Conservation (phyloP, 2,888 invertebrate species). For the Ormyrus thymus region DNA sequence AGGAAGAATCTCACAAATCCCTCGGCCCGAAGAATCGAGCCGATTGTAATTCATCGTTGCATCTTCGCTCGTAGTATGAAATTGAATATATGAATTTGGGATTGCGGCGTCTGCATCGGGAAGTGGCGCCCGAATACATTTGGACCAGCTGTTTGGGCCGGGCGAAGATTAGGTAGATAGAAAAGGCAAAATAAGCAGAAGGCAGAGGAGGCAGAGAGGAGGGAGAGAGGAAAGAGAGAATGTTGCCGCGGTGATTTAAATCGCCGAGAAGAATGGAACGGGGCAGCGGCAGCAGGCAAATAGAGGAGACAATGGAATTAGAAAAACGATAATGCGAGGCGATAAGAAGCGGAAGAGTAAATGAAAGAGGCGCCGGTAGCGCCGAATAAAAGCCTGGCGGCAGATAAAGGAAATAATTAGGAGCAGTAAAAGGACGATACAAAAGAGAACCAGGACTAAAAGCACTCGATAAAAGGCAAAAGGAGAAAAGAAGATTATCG, state of each 20-base stretch:
- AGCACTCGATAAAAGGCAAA: slow-evolving; percentile 19
- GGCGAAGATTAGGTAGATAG: background rate
- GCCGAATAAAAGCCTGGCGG: slow-evolving; percentile 10
- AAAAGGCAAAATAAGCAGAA: too few species aligned
- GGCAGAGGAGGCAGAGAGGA: background rate
- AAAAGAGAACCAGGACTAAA: slow-evolving; percentile 4
- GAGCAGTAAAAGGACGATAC: slow-evolving; percentile 16
- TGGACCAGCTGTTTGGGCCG: background rate
- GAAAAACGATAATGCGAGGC: slow-evolving; percentile 36
- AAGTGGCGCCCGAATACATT: slow-evolving; percentile 19
- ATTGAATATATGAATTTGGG: slow-evolving; percentile 62
- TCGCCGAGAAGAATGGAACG: slow-evolving; percentile 2
- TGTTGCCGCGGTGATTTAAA: slow-evolving; percentile 24
- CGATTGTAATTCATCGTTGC: slow-evolving; percentile 47
- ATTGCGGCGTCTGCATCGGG: slow-evolving; percentile 46
- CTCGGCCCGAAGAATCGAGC: background rate
- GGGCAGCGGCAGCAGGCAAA: background rate
- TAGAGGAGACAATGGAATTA: slow-evolving; percentile 24
- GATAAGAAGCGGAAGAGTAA: slow-evolving; percentile 41
- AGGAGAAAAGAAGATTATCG: background rate
- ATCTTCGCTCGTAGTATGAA: slow-evolving; percentile 46
- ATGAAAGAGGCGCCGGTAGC: slow-evolving; percentile 9
- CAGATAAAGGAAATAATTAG: slow-evolving; percentile 51
- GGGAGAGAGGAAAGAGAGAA: background rate
- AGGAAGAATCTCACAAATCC: too few species aligned